Percentiles rank a stretch among this genome's conserved stretches.
Conservation (phyloP, 2,113 vertebrate genomes). For the Pycnonotus jocosus region DNA sequence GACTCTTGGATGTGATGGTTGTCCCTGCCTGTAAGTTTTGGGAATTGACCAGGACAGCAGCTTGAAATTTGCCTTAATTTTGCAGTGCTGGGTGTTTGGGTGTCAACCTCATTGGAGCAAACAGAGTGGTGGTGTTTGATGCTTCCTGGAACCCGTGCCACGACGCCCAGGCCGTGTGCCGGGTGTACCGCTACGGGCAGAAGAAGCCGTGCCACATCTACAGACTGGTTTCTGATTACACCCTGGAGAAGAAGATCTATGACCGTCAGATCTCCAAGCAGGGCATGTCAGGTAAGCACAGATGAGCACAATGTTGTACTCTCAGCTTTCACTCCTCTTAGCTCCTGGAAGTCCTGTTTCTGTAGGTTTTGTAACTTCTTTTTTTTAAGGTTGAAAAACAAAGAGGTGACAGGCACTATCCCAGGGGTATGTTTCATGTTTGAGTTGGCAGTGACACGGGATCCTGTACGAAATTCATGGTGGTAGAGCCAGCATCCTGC, state of each 20-base stretch:
- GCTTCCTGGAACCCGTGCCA: constrained; percentile 99
- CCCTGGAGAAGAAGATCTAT: constrained; percentile 98
- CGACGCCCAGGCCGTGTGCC: constrained; percentile 94
- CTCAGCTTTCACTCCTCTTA: neutral
- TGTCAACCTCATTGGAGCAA: constrained; percentile 96
- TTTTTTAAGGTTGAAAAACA: neutral
- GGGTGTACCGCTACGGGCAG: constrained; percentile 96
- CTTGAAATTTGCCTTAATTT: constrained; percentile 31
- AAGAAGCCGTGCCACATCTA: constrained; percentile 95
- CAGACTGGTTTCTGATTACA: constrained; percentile 94
- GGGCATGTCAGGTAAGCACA: constrained; percentile 91
- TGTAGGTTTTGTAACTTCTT: neutral
- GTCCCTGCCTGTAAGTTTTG: neutral
- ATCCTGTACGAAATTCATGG: neutral
- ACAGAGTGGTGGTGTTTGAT: constrained; percentile 95
- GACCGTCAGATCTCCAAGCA: constrained; percentile 98
- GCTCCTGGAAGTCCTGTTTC: neutral
- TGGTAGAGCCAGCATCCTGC: neutral
- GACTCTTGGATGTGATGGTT: neutral
- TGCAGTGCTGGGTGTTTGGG: constrained; percentile 94
- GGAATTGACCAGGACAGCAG: neutral
- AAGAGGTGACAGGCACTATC: neutral
- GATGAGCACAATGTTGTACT: neutral
- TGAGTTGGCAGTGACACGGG: neutral
- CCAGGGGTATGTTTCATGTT: neutral